Evolutionary conservation across 2,797 vertebrate genomes (phyloP).

Genomic region (Clarias platycephalus): DNA sequence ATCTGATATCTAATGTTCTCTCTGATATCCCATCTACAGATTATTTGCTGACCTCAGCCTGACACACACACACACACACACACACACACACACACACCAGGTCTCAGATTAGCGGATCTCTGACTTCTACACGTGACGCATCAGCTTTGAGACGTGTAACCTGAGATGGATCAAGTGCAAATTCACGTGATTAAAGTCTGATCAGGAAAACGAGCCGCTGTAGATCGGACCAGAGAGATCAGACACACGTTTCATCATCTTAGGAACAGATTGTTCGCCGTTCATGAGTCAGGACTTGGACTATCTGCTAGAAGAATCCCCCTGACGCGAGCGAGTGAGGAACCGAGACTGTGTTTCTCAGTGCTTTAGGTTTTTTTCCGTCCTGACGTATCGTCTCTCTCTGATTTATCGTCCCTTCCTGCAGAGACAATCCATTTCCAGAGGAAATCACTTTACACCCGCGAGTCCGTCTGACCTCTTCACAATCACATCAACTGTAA

Average conservation of each 20-base stretch:
- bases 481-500: slow-evolving; percentile 35
- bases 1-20: background rate
- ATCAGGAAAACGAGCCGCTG: background rate
- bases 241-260: background rate
- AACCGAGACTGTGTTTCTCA: background rate
- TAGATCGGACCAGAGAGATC: background rate
- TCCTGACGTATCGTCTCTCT: background rate
- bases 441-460: slow-evolving; percentile 34
- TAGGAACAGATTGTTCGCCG: background rate
- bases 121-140: background rate
- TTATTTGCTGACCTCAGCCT: background rate
- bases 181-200: background rate
- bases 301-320: background rate
- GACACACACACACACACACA: too few species aligned
- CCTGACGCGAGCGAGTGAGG: background rate
- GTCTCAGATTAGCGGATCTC: background rate
- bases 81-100: too few species aligned
- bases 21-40: background rate
- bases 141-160: background rate
- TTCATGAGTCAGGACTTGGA: background rate
- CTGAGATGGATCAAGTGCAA: background rate
- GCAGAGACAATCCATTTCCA: slow-evolving; percentile 8
- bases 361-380: background rate
- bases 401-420: background rate
- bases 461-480: slow-evolving; percentile 28